Conservation (phyloP, 2,888 invertebrate species). For the Euphydryas editha region DNA sequence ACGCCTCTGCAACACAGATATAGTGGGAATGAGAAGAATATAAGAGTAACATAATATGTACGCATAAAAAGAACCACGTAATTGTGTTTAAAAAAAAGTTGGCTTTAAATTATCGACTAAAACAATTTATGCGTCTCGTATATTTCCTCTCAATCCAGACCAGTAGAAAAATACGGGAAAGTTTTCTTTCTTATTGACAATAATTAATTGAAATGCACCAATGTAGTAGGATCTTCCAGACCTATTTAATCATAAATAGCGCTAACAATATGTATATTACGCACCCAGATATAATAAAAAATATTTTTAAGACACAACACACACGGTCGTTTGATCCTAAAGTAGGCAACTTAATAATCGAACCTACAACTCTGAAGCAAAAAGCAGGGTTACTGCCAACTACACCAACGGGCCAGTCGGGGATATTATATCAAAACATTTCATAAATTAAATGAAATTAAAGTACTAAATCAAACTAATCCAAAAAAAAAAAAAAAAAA, state of each 20-base stretch:
- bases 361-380: no score
- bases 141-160: constrained; percentile 1
- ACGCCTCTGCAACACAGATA: constrained; percentile 70
- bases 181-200: constrained; percentile 16
- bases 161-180: constrained; percentile 3
- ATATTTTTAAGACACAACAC: no score
- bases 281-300: no score
- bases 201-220: constrained; percentile 33
- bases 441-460: no score
- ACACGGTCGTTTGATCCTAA: no score
- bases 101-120: neutral
- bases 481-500: no score
- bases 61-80: neutral
- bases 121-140: neutral
- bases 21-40: neutral
- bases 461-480: no score
- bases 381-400: no score
- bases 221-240: constrained; percentile 27
- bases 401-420: no score
- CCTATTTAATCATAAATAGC: constrained; percentile 39
- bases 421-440: no score
- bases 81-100: neutral
- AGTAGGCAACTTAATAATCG: no score
- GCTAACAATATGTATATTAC: constrained; percentile 33
- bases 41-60: no score